A percentile compares a stretch with the other conserved stretches of the same genome.
Conservation (phyloP, 2,113 vertebrate species). For the Thunnus maccoyii region DNA sequence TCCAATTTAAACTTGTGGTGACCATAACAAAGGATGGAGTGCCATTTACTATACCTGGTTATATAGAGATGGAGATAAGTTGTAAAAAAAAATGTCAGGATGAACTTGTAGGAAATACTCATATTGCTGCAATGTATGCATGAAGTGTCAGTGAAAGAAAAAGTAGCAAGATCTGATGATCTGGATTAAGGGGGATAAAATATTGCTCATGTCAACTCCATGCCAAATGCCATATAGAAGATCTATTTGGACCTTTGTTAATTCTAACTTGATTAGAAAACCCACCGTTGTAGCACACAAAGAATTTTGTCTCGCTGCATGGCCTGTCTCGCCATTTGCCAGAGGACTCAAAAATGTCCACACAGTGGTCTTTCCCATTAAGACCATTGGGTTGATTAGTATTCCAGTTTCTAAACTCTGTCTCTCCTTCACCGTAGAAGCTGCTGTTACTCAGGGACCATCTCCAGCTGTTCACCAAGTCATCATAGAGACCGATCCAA, state of each 20-base stretch:
- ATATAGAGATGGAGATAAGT: slow-evolving; percentile 1
- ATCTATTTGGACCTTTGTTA: not conserved
- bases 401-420: slow-evolving; percentile 48
- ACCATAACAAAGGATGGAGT: not conserved
- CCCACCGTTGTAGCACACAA: slow-evolving; percentile 62
- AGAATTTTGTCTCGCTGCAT: accelerated
- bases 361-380: slow-evolving; percentile 30
- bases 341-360: not conserved
- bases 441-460: slow-evolving; percentile 62
- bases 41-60: slow-evolving; percentile 25
- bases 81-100: not conserved
- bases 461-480: slow-evolving; percentile 49
- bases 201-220: not conserved
- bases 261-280: not conserved
- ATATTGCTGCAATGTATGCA: not conserved
- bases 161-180: not conserved
- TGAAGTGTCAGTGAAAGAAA: not conserved
- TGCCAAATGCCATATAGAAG: not conserved
- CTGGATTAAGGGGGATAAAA: not conserved
- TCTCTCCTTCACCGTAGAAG: slow-evolving; percentile 29
- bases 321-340: not conserved
- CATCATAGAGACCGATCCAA: slow-evolving; percentile 67
- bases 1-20: accelerated
- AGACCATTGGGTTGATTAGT: accelerated
- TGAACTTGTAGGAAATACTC: not conserved